Percentiles rank a stretch among this genome's conserved stretches.
These are phyloP conservation scores for Drosophila mojavensis DNA, from an alignment of 1,140 invertebrate genomes.

Conservation along the genomic window DNA sequence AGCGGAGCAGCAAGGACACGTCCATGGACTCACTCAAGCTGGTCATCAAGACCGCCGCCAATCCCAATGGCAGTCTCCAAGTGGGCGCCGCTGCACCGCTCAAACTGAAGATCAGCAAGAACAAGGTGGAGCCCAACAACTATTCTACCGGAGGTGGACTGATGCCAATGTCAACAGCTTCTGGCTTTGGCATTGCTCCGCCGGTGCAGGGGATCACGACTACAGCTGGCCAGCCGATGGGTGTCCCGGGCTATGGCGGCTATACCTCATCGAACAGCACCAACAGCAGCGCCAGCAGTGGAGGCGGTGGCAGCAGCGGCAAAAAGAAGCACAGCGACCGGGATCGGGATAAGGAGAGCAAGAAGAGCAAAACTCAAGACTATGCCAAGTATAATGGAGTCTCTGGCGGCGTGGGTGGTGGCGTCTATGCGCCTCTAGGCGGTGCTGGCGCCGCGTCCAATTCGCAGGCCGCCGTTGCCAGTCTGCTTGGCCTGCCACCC, in stretches of 20 bases:
- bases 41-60: slow-evolving; percentile 58
- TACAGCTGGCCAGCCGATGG: background rate
- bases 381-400: slow-evolving; percentile 70
- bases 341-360: slow-evolving; percentile 84
- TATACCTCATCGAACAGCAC: slow-evolving; percentile 48
- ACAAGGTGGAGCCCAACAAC: slow-evolving; percentile 80
- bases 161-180: slow-evolving; percentile 32
- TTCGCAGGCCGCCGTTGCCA: slow-evolving; percentile 32
- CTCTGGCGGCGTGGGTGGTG: slow-evolving; percentile 21
- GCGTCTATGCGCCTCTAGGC: slow-evolving; percentile 56
- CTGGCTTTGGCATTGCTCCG: slow-evolving; percentile 34
- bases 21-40: slow-evolving; percentile 69
- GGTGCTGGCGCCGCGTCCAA: slow-evolving; percentile 68
- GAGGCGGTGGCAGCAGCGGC: slow-evolving; percentile 51
- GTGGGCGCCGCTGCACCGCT: slow-evolving; percentile 53
- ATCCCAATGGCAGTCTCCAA: slow-evolving; percentile 60
- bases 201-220: slow-evolving; percentile 6
- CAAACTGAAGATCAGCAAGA: slow-evolving; percentile 89
- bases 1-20: slow-evolving; percentile 83
- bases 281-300: slow-evolving; percentile 46
- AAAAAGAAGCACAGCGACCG: slow-evolving; percentile 86
- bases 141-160: slow-evolving; percentile 50
- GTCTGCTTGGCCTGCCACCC: slow-evolving; percentile 31
- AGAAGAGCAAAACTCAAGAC: slow-evolving; percentile 78
- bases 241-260: background rate